Evolutionary conservation across 2,888 invertebrate genomes (phyloP), one percentile per base, ranked within the genome.

Genomic region (Hanleya hanleyi): DNA sequence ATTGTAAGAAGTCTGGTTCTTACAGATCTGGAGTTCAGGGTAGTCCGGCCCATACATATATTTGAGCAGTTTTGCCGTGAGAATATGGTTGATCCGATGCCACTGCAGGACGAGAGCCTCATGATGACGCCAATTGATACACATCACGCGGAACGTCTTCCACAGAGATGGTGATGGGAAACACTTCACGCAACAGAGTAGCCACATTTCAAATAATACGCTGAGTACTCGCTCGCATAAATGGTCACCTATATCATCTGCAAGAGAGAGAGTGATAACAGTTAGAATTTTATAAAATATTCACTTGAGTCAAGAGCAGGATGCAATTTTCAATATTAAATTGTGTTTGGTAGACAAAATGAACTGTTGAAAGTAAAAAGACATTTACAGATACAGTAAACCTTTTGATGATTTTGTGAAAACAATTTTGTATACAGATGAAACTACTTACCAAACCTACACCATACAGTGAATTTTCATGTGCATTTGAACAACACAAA

Each of bases 151-250:
- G 77, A 98, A 92, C 0, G 98, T 98, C 90, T 97, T 96, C 98
- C 98, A 98, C 80, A 98, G 92, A 0, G 97, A 96, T 6, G 98
- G 98, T 3, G 97, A 95, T 0, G 98, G 98, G 92, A 98, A 98
- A 88, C 96, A 97, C 78, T 93, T 93, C 68, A 93, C 92, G 86
- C 95, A 95, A 2, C 95, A 94, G 65, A 94, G 91, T 68, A 95
- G 88, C 95, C 95, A 95, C 69, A 96, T 94, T 92, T 98, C 97
- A 90, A 98, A 96, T 70, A 98, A 93, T 41, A 98, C 98, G 81
- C 96, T 96, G 5, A 98, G 92, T 68, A 98, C 97, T 41, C 98
- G 92, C 90, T 98, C 97, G 89, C 97, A 97, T 61, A 98, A 92
- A 89, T 98, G 97, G 89, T 97, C 97, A 0, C 96, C 96, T n/a